Evolutionary conservation across 2,113 vertebrate species (phyloP), one percentile per base, ranked within the genome.

Genomic region (Ammodytes dubius): DNA sequence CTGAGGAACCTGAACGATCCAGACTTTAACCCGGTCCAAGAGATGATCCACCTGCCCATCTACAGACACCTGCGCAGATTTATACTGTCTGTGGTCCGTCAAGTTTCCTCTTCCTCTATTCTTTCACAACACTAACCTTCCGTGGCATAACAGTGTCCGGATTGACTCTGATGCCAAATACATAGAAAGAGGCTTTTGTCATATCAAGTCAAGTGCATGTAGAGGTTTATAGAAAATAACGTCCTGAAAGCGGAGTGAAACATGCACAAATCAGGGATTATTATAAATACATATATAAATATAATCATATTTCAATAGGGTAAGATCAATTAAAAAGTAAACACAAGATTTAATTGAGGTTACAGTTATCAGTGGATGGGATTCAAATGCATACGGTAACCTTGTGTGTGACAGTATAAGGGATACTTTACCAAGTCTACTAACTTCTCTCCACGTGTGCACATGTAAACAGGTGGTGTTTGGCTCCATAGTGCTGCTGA

Each of bases 1-100:
- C 95, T 99, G 77, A 96, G 98, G 93, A 99, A 99, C 94, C 94
- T 99, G 82, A 99, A 99, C 40, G 98, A 99, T 94, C 98, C 98
- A 42, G 98, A 99, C 91, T 99, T 99, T 74, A 99, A 99, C 91
- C 98, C 98, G 50, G 97, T 99, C 39, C 98, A 99, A 86, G 98
- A 99, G 93, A 99, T 99, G 98, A 99, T 99, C 88, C 98, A 99
- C 75, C 95, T 99, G 67, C 97, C 98, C 14, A 97, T 99, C 83
- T 99, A 98, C 65, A 95, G 97, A 88, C 98, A 99, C 94, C 96
- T 99, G 82, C 95, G 98, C 90, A 96, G 98, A 79, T 99, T 99
- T 91, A 97, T 99, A 79, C 94, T 99, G 79, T 99, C 98, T 80
- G 98, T 99, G 97, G 98, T 99, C 89, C 95, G 95, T 75, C 14